Evolutionary conservation across 2,113 vertebrate genomes (phyloP).

Genomic region (Danionella cerebrum): DNA sequence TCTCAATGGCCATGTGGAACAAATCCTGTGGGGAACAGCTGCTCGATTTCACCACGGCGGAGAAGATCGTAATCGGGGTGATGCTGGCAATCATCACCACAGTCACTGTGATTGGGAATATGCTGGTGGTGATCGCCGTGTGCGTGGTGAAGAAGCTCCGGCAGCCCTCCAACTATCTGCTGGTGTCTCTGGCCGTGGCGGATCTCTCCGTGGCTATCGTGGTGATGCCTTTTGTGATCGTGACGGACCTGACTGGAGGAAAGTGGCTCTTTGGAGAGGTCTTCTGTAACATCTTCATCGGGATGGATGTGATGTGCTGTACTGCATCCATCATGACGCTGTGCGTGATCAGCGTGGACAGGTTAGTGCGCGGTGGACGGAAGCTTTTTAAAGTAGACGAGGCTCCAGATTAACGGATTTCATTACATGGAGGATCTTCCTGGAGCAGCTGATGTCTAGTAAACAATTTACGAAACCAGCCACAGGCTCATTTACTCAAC

Average conservation of each 20-base stretch:
- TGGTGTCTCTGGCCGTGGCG: slow-evolving; percentile 71
- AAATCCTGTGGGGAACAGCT: slow-evolving; percentile 63
- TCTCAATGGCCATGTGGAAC: slow-evolving; percentile 58
- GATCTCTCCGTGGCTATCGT: slow-evolving; percentile 70
- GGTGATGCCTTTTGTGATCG: slow-evolving; percentile 73
- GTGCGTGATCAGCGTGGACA: slow-evolving; percentile 73
- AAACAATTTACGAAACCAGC: too few species aligned
- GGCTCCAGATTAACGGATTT: too few species aligned
- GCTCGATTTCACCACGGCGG: slow-evolving; percentile 57
- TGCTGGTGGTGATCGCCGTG: slow-evolving; percentile 70
- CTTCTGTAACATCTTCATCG: slow-evolving; percentile 75
- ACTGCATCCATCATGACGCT: slow-evolving; percentile 75
- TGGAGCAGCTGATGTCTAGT: too few species aligned
- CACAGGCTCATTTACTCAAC: too few species aligned
- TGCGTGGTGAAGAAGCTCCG: slow-evolving; percentile 72
- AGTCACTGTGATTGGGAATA: slow-evolving; percentile 72
- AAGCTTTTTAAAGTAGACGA: not conserved
- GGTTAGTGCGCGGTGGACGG: slow-evolving; percentile 50
- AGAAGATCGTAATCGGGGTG: slow-evolving; percentile 68
- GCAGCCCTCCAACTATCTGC: slow-evolving; percentile 72
- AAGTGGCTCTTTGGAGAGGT: slow-evolving; percentile 72
- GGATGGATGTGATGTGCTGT: slow-evolving; percentile 76
- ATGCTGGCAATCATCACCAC: slow-evolving; percentile 67
- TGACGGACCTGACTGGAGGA: slow-evolving; percentile 71
- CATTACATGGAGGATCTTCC: not conserved